Percentiles rank a stretch among this genome's conserved stretches.
These are phyloP conservation scores for Nibea coibor DNA, from an alignment of 2,113 vertebrate species.

Conservation along the genomic window DNA sequence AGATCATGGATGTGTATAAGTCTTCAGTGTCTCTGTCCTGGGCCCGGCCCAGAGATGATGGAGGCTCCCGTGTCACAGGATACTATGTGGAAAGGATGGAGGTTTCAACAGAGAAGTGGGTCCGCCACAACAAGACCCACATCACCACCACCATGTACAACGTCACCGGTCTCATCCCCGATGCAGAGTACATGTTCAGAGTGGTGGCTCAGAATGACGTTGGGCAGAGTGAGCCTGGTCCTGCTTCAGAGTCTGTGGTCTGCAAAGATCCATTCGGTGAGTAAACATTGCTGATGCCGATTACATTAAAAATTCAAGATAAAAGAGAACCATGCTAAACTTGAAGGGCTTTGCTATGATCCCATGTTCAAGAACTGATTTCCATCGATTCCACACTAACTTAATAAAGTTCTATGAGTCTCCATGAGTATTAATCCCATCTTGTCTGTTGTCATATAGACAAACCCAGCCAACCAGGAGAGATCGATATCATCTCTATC, in stretches of 20 bases:
- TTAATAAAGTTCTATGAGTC: background rate
- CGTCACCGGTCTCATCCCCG: conserved; percentile 93
- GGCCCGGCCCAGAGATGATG: conserved; percentile 96
- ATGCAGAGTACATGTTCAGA: conserved; percentile 97
- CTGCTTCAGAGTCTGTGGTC: conserved; percentile 90
- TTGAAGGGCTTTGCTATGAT: background rate
- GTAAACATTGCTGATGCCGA: conserved; percentile 46
- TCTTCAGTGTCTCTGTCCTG: conserved; percentile 92
- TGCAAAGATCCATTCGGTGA: conserved; percentile 99
- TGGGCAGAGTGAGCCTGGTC: conserved; percentile 93
- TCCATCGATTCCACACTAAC: background rate
- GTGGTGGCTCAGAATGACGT: conserved; percentile 96
- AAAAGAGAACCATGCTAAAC: no score
- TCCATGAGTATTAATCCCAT: background rate
- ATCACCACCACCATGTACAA: conserved; percentile 99
- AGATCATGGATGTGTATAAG: conserved; percentile 96
- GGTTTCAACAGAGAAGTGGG: conserved; percentile 97
- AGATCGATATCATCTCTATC: conserved; percentile 95
- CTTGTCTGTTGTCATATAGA: conserved; percentile 81
- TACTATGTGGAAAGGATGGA: conserved; percentile 98
- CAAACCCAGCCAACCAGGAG: conserved; percentile 98
- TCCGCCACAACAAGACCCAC: conserved; percentile 96
- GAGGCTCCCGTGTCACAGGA: conserved; percentile 95
- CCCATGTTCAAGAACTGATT: background rate
- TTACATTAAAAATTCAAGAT: background rate